Base-by-base conservation (phyloP, 2,113 vertebrate genomes). In the Amphilophus citrinellus region DNA sequence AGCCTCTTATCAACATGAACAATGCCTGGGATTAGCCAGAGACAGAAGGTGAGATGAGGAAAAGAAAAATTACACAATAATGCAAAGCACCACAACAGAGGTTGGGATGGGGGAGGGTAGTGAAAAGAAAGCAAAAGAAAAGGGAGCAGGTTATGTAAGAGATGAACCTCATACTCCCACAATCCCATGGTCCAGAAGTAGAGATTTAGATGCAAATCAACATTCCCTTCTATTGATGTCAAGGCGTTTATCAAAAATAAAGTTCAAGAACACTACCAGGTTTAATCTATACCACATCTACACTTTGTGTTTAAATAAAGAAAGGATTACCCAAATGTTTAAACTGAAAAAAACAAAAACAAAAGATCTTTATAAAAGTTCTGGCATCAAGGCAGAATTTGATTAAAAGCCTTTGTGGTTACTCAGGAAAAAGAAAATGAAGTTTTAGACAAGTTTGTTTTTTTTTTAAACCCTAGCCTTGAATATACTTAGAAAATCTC, bases 1-100 rank as follows among this genome's bases (percentile, higher is more conserved):
- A 98, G 79, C 89, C 95, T 97, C 85, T 95, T 96, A 91, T 98
- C 95, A 56, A 99, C 94, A 1, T 98, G 97, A 87, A 97, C 96
- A 86, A 96, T 95, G 92, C 97, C 97, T 99, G 94, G 76, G 87
- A 87, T 94, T 77, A 83, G 10, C 94, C 68, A 87, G 56, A 85
- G 59, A 79, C 17, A 82, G 37, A 84, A 68, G 68, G 24, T 83
- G 44, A 62, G 37, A 84, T 84, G 58, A 89, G 79, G 84, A 84
- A 50, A 44, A 18, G n/a, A 3, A 35, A 39, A 39, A 39, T 39
- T 39, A 39, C 9, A 39, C 8, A 39, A 39, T 9, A 39, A 39
- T 10, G 9, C 2, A 9, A 39, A 39, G 8, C 37, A 39, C 8
- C 42, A 44, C 4, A 58, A 44, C 9, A 66, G 0, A 14, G 22